A percentile compares a stretch with the other conserved stretches of the same genome.
These are phyloP conservation scores for Euspilapteryx auroguttella DNA, from an alignment of 2,888 invertebrate genomes.

Conservation along the genomic window DNA sequence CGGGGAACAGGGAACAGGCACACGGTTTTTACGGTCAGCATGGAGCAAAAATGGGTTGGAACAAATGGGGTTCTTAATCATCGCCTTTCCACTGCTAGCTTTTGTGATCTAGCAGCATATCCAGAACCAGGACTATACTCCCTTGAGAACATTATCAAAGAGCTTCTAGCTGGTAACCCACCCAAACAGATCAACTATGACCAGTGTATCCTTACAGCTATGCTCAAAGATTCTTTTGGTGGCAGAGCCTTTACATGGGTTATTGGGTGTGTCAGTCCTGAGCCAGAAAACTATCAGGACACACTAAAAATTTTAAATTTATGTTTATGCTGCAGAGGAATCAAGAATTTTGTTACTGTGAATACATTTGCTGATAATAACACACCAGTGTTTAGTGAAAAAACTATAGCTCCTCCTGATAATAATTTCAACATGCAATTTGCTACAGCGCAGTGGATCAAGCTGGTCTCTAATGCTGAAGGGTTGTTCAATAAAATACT, in stretches of 20 bases:
- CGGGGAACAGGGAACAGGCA: constrained; percentile 63
- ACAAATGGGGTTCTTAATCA: constrained; percentile 70
- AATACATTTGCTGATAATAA: constrained; percentile 71
- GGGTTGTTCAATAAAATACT: constrained; percentile 78
- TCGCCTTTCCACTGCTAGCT: constrained; percentile 72
- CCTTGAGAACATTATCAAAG: constrained; percentile 67
- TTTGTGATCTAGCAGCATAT: constrained; percentile 67
- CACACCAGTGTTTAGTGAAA: constrained; percentile 54
- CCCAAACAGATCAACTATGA: constrained; percentile 60
- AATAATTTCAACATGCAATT: constrained; percentile 74
- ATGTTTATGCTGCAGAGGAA: constrained; percentile 66
- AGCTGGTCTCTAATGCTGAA: constrained; percentile 82
- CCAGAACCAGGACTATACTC: constrained; percentile 68
- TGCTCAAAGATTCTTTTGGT: constrained; percentile 74
- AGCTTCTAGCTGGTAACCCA: constrained; percentile 54
- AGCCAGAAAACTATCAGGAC: constrained; percentile 68
- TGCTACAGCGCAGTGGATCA: constrained; percentile 81
- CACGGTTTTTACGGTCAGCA: constrained; percentile 70
- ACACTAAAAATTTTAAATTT: constrained; percentile 71
- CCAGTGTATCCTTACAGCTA: constrained; percentile 69
- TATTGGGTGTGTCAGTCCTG: constrained; percentile 72
- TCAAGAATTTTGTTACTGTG: constrained; percentile 71
- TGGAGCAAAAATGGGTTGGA: constrained; percentile 74
- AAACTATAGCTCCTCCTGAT: constrained; percentile 24
- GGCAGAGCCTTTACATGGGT: constrained; percentile 75